Base-by-base conservation (phyloP, 1,140 invertebrate genomes). In the Drosophila albomicans region DNA sequence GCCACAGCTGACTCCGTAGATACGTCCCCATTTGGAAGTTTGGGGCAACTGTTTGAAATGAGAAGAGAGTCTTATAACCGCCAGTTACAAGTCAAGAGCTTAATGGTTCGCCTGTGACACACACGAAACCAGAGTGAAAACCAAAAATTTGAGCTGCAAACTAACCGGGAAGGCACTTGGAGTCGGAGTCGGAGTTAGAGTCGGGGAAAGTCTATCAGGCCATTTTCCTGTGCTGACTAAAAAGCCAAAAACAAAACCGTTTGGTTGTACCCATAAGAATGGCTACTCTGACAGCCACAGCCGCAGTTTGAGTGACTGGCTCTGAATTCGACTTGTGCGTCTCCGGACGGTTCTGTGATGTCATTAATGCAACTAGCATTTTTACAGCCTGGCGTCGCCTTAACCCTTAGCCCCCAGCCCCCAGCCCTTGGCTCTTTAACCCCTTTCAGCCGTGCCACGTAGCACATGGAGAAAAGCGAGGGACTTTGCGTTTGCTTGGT, bases 331-430 rank as follows among this genome's bases (percentile, higher is more conserved):
- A 87, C 84, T 88, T 81, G 81, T 79, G 76, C 77, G 77, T 79
- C 72, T 75, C 64, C 58, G 32, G 38, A 20, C 48, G 41, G 4
- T 67, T 45, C 62, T 35, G 8, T 57, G 81, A 68, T 82, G 85
- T 91, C 89, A 91, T 91, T 91, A 91, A 91, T 89, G 89, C 84
- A 80, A 78, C 85, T 84, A 68, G 52, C 70, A 58, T 51, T 38
- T 38, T 51, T 45, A 32, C 69, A 57, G 38, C 10, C 32, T 43
- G 46, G 62, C 32, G 74, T 57, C 66, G 41, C 41, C 46, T 48
- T 48, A 16, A 15, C 46, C 20, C 25, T 52, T 43, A 15, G n/a
- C 30, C 30, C 32, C 8, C 32, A 8, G 8, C 35, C 20, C 25
- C 30, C n/a, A 15, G 13, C 30, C 30, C 35, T 38, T 8, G 8